Conservation (phyloP, 1,140 invertebrate genomes). For the Leptopilina clavipes region DNA sequence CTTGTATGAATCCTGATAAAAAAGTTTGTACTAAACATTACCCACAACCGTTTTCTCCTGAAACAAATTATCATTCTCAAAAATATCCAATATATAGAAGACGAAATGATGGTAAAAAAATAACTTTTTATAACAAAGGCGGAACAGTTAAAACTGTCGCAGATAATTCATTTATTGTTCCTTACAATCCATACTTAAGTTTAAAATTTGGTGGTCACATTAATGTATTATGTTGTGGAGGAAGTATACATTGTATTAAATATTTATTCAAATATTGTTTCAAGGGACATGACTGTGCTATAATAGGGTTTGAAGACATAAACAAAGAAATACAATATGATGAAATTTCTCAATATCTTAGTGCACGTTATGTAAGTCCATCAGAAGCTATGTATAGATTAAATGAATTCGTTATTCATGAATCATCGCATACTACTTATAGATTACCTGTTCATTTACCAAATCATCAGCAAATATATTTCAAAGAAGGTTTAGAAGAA, state of each 20-base stretch:
- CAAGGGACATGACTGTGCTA: constrained; percentile 27
- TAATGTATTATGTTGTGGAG: background rate
- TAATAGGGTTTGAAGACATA: background rate
- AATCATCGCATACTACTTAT: background rate
- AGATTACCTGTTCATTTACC: constrained; percentile 3
- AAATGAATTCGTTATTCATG: background rate
- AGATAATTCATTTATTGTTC: constrained; percentile 22
- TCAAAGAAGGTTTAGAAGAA: too few species aligned
- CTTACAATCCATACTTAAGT: constrained; percentile 22
- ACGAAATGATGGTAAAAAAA: constrained; percentile 6
- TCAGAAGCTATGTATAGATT: background rate
- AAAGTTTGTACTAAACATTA: too few species aligned
- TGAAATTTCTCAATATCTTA: background rate
- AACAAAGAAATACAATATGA: background rate
- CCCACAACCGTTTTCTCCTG: constrained; percentile 35
- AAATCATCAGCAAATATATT: too few species aligned
- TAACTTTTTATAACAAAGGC: background rate
- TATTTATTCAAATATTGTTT: constrained; percentile 28
- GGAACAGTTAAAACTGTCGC: background rate
- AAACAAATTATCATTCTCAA: constrained; percentile 32
- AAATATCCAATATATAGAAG: background rate
- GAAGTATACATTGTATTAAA: too few species aligned
- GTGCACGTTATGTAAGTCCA: background rate
- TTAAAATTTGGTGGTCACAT: constrained; percentile 27
- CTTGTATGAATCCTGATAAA: constrained; percentile 21